Conservation (phyloP, 2,113 vertebrate species). For the crab-eating macaque (Macaca fascicularis) region T2T-MFA8v1.1 NC_088378.1:79630001-79630500, state of each 20-base stretch:
- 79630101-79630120: neutral
- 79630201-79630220: neutral
- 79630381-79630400: neutral
- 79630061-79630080: no score
- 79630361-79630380: neutral
- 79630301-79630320: neutral
- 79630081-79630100: neutral
- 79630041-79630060: no score
- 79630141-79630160: neutral
- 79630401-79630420: neutral
- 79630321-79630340: neutral
- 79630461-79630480: neutral
- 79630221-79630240: neutral
- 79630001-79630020: no score
- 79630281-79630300: neutral
- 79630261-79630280: neutral
- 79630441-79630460: neutral
- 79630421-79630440: neutral
- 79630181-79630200: neutral
- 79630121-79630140: neutral
- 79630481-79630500: neutral
- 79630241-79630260: neutral
- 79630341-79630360: neutral
- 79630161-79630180: neutral
- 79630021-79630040: no score